These are phyloP conservation scores for Salvator merianae DNA, from an alignment of 2,113 vertebrate species.

Conservation along the genomic window DNA sequence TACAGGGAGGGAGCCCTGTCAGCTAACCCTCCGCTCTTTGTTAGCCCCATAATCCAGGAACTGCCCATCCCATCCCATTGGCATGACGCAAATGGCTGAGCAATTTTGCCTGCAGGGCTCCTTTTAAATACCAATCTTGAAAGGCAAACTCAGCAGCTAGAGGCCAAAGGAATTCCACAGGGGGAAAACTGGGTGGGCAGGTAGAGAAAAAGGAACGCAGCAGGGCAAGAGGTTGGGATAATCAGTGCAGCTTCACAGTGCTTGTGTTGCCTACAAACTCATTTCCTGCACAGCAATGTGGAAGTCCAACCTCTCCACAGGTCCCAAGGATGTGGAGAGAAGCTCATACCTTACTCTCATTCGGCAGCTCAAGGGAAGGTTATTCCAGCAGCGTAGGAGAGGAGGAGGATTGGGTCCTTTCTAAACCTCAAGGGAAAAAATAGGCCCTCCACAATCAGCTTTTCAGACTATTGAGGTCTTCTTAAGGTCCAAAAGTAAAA, in stretches of 20 bases:
- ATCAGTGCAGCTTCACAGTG: constrained; percentile 54
- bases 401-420: too few relatives aligned
- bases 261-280: constrained; percentile 56
- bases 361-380: too few relatives aligned
- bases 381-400: background rate
- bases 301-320: constrained; percentile 55
- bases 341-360: background rate
- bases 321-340: background rate
- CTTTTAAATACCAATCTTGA: constrained; percentile 55
- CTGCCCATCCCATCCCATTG: constrained; percentile 44
- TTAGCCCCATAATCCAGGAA: constrained; percentile 32
- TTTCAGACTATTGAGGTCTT: too few relatives aligned
- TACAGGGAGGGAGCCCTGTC: too few relatives aligned
- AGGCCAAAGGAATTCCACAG: constrained; percentile 54
- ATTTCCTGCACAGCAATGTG: constrained; percentile 52
- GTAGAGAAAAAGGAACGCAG: constrained; percentile 41
- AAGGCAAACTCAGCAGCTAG: constrained; percentile 39
- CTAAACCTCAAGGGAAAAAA: background rate
- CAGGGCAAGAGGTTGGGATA: constrained; percentile 52
- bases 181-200: constrained; percentile 50
- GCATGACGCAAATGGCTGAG: constrained; percentile 2
- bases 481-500: background rate
- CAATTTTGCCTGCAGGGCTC: constrained; percentile 39
- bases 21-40: background rate
- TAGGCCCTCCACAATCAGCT: background rate